Conservation (phyloP, 2,888 invertebrate genomes). For the Nemotelus pantherinus region DNA sequence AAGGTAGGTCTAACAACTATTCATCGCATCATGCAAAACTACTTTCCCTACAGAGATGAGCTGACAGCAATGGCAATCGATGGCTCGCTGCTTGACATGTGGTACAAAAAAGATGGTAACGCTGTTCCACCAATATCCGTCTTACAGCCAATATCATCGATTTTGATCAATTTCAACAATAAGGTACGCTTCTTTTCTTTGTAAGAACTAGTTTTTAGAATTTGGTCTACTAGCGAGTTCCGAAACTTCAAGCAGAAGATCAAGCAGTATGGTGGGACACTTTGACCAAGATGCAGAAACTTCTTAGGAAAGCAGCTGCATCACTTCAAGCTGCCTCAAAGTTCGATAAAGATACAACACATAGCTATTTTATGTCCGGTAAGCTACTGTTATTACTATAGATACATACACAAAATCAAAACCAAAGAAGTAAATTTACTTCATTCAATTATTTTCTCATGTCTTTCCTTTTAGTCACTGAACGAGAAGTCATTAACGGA, state of each 20-base stretch:
- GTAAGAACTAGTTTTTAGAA: not conserved
- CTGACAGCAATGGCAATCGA: conserved; percentile 84
- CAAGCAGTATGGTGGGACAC: conserved; percentile 99
- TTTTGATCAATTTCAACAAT: conserved; percentile 96
- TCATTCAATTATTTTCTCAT: not conserved
- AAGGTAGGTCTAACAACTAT: conserved; percentile 54
- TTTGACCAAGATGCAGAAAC: conserved; percentile 91
- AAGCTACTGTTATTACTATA: conserved; percentile 53
- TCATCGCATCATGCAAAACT: not conserved
- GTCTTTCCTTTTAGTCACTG: conserved; percentile 78
- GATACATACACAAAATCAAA: too few species aligned
- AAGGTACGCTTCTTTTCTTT: conserved; percentile 71
- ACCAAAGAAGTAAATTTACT: too few species aligned
- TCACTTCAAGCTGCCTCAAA: conserved; percentile 85
- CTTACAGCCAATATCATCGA: conserved; percentile 96
- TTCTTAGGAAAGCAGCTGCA: conserved; percentile 89
- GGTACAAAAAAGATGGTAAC: conserved; percentile 97
- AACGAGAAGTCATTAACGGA: conserved; percentile 96
- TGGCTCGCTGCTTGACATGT: conserved; percentile 84
- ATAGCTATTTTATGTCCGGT: conserved; percentile 99
- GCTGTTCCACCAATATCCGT: conserved; percentile 95
- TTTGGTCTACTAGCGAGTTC: conserved; percentile 76
- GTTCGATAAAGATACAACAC: conserved; percentile 92
- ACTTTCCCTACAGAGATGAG: conserved; percentile 72
- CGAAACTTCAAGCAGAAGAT: conserved; percentile 94